A percentile compares a stretch with the other conserved stretches of the same genome.
These are phyloP conservation scores for Athalia rosae DNA, from an alignment of 2,888 invertebrate species.

Conservation along the genomic window DNA sequence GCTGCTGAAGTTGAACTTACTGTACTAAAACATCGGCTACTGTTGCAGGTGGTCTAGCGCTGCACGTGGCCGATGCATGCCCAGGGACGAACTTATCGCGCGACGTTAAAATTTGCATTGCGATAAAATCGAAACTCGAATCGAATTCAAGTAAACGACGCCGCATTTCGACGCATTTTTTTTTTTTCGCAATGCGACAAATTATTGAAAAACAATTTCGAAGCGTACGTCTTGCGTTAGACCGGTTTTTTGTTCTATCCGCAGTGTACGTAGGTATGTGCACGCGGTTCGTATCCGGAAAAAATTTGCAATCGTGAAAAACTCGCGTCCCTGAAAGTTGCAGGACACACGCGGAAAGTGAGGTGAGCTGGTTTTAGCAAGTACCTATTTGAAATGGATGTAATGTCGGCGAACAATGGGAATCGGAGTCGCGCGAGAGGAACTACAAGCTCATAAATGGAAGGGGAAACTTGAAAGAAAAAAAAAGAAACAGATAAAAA, in stretches of 20 bases:
- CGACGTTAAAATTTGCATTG: no score
- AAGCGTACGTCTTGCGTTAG: no score
- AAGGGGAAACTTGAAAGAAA: not conserved
- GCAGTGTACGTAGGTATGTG: no score
- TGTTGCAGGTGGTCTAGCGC: constrained; percentile 56
- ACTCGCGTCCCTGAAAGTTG: constrained; percentile 27
- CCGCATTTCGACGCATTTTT: not conserved
- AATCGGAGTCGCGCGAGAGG: not conserved
- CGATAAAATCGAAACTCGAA: no score
- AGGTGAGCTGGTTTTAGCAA: constrained; percentile 37
- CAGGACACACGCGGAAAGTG: not conserved
- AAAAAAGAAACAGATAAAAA: constrained; percentile 15
- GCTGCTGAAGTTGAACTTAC: no score
- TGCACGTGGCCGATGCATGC: constrained; percentile 38
- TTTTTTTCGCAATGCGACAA: not conserved
- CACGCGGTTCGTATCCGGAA: no score
- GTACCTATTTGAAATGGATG: constrained; percentile 22
- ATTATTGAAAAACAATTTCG: not conserved
- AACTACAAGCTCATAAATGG: not conserved
- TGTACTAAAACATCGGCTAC: constrained; percentile 34
- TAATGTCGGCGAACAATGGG: constrained; percentile 18
- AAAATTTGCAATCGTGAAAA: no score
- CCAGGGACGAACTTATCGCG: constrained; percentile 23
- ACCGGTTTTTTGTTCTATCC: no score
- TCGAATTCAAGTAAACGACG: no score